Evolutionary conservation across 2,888 invertebrate species (phyloP).

Genomic region (Mythimna ferrago): DNA sequence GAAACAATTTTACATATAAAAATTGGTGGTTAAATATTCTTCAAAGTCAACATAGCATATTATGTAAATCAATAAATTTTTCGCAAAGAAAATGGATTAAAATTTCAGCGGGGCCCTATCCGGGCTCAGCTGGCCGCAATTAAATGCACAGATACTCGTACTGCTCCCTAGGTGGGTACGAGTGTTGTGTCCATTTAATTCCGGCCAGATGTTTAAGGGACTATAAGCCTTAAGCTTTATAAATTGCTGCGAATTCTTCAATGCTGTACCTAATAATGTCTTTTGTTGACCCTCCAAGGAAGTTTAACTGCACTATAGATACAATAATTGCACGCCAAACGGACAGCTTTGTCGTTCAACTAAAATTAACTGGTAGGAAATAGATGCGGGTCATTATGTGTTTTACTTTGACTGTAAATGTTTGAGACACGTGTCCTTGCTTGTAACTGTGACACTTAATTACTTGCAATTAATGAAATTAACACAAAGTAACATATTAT

Average conservation of each 20-base stretch:
- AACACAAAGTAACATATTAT: slow-evolving; percentile 6
- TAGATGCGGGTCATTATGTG: slow-evolving; percentile 44
- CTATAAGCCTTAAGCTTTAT: slow-evolving; percentile 20
- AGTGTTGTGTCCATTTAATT: too few species aligned
- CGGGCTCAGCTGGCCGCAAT: too few species aligned
- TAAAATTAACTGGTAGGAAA: slow-evolving; percentile 56
- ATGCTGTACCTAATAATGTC: slow-evolving; percentile 63
- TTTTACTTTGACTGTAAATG: slow-evolving; percentile 44
- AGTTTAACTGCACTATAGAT: slow-evolving; percentile 47
- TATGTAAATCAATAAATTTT: too few species aligned
- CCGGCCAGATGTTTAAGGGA: too few species aligned
- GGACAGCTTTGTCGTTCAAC: slow-evolving; percentile 42
- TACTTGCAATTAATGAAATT: slow-evolving; percentile 30
- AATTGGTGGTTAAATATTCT: too few species aligned
- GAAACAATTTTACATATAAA: too few species aligned
- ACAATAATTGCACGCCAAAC: slow-evolving; percentile 47
- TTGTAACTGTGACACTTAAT: slow-evolving; percentile 26
- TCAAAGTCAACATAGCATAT: too few species aligned
- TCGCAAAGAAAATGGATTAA: too few species aligned
- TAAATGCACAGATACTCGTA: too few species aligned
- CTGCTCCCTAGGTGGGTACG: too few species aligned
- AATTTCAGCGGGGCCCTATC: too few species aligned
- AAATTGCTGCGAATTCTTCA: slow-evolving; percentile 61
- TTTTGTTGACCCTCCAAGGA: slow-evolving; percentile 65
- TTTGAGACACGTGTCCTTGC: slow-evolving; percentile 43